These are phyloP conservation scores for Limnephilus marmoratus DNA, from an alignment of 2,888 invertebrate species.

Conservation along the genomic window DNA sequence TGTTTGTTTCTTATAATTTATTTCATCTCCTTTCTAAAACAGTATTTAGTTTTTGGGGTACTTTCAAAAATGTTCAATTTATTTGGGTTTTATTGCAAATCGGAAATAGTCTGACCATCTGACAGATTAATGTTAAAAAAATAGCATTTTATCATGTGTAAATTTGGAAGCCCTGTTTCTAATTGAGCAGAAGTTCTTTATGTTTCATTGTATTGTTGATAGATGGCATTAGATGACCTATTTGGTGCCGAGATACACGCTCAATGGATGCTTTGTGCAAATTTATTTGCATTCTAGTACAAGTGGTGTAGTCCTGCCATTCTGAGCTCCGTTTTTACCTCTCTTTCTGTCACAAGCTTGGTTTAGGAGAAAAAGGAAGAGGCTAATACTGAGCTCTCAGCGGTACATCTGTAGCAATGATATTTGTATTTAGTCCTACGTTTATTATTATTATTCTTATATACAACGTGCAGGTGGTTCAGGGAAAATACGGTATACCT, in stretches of 20 bases:
- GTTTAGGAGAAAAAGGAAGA: not conserved
- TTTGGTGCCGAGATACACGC: not conserved
- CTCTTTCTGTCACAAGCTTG: not conserved
- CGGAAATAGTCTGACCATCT: too few species aligned
- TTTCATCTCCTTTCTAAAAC: too few species aligned
- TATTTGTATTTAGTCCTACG: not conserved
- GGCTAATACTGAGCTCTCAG: not conserved
- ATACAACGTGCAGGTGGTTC: too few species aligned
- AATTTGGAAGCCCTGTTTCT: not conserved
- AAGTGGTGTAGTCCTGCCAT: not conserved
- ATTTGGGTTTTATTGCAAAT: too few species aligned
- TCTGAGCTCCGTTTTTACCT: not conserved
- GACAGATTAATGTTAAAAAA: too few species aligned
- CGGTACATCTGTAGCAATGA: not conserved
- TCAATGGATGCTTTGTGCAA: constrained; percentile 12
- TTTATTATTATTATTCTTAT: too few species aligned
- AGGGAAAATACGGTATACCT: too few species aligned
- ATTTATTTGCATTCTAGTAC: constrained; percentile 3
- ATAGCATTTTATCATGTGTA: too few species aligned
- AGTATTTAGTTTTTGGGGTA: too few species aligned
- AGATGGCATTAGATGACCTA: not conserved
- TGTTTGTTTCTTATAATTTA: too few species aligned
- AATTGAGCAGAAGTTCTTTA: not conserved
- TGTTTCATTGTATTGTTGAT: constrained; percentile 3
- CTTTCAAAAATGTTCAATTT: too few species aligned